Evolutionary conservation across 2,888 invertebrate genomes (phyloP), one percentile per base, ranked within the genome.

Genomic region (Halictus ligatus): DNA sequence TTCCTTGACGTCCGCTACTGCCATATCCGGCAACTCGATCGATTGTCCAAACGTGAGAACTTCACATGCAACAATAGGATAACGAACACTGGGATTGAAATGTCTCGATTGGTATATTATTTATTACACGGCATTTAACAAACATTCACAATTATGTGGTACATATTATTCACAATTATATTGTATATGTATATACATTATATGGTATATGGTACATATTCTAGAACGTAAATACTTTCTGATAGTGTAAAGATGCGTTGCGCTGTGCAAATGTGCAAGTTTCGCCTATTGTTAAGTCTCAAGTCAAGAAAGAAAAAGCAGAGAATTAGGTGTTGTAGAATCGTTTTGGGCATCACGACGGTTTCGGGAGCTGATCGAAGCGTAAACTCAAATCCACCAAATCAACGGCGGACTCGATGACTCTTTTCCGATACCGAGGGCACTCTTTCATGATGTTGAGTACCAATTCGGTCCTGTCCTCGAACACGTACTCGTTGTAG

Each of bases 331-430:
- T 50, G 29, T 18, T 21, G 6, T 29, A 64, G 25, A 64, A 15
- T 29, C 12, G 15, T 40, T 6, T 50, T 2, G 5, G 71, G 71
- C 2, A 29, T 82, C 84, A 93, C 69, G 87, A 89, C 1, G 92
- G 92, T 75, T 80, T 85, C 3, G 93, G 92, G 46, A 93, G 78
- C 50, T 90, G 72, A 4, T 92, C 88, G 7, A 93, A 60, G 46
- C 73, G 89, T n/a, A 74, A 54, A 8, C 92, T 91, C 21, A 91
- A 75, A 18, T 94, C 92, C 25, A 90, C 92, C 18, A 93, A 85
- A 81, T 93, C 94, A 8, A 79, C 78, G 5, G 94, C 89, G 5
- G 85, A 80, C 58, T 94, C 94, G 5, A 83, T 78, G 18, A 95
- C 69, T 69, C 93, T 91, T 29, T 75, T 84, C 8, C 86, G 87